Conservation (phyloP, 2,888 invertebrate genomes). For the Coecobrya sp. region DNA sequence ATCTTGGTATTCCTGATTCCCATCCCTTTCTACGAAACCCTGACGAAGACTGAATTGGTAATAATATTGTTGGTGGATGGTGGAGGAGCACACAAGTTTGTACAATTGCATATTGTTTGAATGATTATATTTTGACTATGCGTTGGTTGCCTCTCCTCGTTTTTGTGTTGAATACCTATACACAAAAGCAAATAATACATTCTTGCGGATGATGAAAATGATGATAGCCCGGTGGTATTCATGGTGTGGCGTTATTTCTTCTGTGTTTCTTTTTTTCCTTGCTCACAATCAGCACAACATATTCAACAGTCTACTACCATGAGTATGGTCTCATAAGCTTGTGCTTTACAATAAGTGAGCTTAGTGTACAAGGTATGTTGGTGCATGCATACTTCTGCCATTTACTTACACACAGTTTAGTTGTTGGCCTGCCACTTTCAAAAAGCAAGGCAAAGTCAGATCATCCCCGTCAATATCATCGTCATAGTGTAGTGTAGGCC, state of each 20-base stretch:
- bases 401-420: slow-evolving; percentile 44
- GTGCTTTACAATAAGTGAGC: background rate
- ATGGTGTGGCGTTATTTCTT: background rate
- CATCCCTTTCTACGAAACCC: too few species aligned
- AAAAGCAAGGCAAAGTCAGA: slow-evolving; percentile 71
- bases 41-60: too few species aligned
- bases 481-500: slow-evolving; percentile 20
- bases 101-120: slow-evolving; percentile 18
- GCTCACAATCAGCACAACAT: background rate
- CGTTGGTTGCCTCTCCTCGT: background rate
- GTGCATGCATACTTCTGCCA: slow-evolving; percentile 62
- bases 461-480: slow-evolving; percentile 41
- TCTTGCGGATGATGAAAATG: background rate
- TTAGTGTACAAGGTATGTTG: slow-evolving; percentile 6
- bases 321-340: background rate
- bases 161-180: background rate
- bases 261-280: background rate
- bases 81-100: background rate
- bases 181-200: background rate
- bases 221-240: background rate
- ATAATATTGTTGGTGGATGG: too few species aligned
- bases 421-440: slow-evolving; percentile 71
- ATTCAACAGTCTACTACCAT: background rate
- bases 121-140: background rate
- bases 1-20: background rate